Evolutionary conservation across 2,797 vertebrate species (phyloP).

Genomic region (Rhynchotus rufescens): DNA sequence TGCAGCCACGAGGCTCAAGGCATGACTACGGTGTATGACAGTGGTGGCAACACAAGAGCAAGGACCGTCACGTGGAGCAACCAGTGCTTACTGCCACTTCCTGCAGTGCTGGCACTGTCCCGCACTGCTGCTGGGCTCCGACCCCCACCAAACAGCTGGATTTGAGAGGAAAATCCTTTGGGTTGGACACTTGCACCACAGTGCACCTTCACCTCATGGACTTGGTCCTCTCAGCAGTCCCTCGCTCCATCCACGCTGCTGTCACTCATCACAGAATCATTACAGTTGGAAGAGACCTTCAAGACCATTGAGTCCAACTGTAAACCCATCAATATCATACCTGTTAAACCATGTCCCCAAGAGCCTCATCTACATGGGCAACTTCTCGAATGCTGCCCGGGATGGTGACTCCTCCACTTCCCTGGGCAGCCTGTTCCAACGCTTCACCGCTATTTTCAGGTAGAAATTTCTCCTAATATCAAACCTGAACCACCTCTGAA

Average conservation of each 20-base stretch:
- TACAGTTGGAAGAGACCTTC: too few relatives aligned
- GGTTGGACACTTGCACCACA: neutral
- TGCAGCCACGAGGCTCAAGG: neutral
- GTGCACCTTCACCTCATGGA: rapidly evolving
- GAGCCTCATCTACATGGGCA: too few relatives aligned
- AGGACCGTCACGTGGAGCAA: neutral
- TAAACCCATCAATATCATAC: too few relatives aligned
- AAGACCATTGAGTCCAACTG: too few relatives aligned
- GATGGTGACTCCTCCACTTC: too few relatives aligned
- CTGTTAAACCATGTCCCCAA: too few relatives aligned
- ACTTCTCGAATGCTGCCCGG: too few relatives aligned
- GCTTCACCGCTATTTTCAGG: too few relatives aligned
- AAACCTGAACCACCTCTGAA: too few relatives aligned
- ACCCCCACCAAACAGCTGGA: neutral
- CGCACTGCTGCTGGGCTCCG: neutral
- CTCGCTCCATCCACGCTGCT: neutral
- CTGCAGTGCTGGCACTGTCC: neutral
- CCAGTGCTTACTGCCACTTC: neutral
- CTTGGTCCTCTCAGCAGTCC: neutral
- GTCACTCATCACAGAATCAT: rapidly evolving
- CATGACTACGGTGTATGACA: too few relatives aligned
- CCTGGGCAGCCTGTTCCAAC: too few relatives aligned
- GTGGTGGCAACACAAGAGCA: neutral
- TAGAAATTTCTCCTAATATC: too few relatives aligned
- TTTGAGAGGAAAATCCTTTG: neutral